Percentiles rank a stretch among this genome's conserved stretches.
Evolutionary conservation across 2,888 invertebrate genomes (phyloP).

Genomic region (Ophion ellenae): DNA sequence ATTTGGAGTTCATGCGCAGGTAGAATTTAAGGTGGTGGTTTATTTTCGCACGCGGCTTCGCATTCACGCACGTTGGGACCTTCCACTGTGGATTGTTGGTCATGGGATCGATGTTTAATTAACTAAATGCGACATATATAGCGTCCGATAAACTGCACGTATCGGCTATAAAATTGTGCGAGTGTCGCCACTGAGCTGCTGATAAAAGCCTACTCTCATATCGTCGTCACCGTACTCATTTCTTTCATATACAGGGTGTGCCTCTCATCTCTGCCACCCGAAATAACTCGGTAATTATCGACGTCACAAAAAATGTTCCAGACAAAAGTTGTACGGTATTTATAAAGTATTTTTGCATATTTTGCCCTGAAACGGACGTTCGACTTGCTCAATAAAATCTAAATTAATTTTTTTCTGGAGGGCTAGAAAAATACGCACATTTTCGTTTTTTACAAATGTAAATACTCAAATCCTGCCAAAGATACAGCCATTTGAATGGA

Average conservation of each 20-base stretch:
- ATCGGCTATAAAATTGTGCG: slow-evolving; percentile 76
- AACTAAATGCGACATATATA: slow-evolving; percentile 75
- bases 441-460: too few relatives aligned
- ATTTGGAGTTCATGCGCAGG: neutral
- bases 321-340: too few relatives aligned
- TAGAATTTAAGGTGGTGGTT: neutral
- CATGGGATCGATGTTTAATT: slow-evolving; percentile 75
- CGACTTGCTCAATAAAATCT: too few relatives aligned
- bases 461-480: too few relatives aligned
- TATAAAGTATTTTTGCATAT: too few relatives aligned
- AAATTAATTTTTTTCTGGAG: too few relatives aligned
- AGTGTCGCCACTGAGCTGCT: slow-evolving; percentile 74
- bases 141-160: slow-evolving; percentile 77
- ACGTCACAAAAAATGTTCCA: too few relatives aligned
- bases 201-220: slow-evolving; percentile 72
- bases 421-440: too few relatives aligned
- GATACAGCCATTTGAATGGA: too few relatives aligned
- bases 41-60: slow-evolving; percentile 8
- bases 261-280: too few relatives aligned
- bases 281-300: too few relatives aligned
- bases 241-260: slow-evolving; percentile 33
- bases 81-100: slow-evolving; percentile 54
- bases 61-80: neutral
- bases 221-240: slow-evolving; percentile 54
- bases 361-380: too few relatives aligned